These are phyloP conservation scores for Torymus aiolomorphi DNA, from an alignment of 2,888 invertebrate species.

Conservation along the genomic window DNA sequence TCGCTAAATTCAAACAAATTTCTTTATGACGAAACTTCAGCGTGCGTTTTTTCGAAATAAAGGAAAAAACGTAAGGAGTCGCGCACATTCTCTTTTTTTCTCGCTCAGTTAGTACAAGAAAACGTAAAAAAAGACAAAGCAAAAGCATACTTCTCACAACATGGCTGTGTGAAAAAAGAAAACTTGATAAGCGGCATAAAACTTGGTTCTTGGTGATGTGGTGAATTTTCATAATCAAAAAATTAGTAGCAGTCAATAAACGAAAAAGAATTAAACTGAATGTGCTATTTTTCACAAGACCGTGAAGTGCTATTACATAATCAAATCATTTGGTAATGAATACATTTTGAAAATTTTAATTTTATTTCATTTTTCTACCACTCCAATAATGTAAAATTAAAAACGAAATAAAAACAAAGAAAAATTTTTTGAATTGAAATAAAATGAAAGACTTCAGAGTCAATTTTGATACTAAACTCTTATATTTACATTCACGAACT, in stretches of 20 bases:
- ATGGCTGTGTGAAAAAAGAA: constrained; percentile 72
- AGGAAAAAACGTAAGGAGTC: constrained; percentile 1
- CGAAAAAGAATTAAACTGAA: constrained; percentile 49
- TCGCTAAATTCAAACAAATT: constrained; percentile 43
- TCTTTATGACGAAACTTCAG: constrained; percentile 7
- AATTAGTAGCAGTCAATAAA: constrained; percentile 54
- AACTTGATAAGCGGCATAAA: constrained; percentile 56
- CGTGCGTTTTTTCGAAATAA: constrained; percentile 13
- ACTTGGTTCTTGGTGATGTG: constrained; percentile 46
- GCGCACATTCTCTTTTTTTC: constrained; percentile 12
- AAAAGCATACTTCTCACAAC: constrained; percentile 75
- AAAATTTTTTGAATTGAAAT: too few species aligned
- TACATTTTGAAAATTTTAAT: too few species aligned
- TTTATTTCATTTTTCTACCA: too few species aligned
- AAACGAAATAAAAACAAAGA: too few species aligned
- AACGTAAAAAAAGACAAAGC: constrained; percentile 66
- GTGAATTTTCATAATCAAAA: constrained; percentile 42
- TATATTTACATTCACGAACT: too few species aligned
- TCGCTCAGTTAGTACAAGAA: constrained; percentile 62
- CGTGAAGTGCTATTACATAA: too few species aligned
- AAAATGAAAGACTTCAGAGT: too few species aligned
- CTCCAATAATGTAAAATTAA: too few species aligned
- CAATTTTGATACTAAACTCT: too few species aligned
- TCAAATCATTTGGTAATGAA: too few species aligned
- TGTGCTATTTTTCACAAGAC: not conserved